Conservation (phyloP, 2,113 vertebrate genomes). For the Mustelus asterias region DNA sequence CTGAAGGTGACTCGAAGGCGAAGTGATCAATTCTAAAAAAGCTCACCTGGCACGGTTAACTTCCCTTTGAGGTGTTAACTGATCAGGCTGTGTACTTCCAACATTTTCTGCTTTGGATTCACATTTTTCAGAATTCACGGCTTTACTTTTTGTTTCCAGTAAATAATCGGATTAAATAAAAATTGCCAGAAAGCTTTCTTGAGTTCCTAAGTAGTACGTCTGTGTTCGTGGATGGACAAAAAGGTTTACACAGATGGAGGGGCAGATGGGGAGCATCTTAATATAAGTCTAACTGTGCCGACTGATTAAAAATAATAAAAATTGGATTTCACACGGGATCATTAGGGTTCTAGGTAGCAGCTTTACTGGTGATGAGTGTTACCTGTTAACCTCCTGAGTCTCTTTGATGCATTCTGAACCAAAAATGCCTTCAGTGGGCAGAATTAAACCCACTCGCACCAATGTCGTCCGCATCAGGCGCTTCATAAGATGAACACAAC, state of each 20-base stretch:
- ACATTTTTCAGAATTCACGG: neutral
- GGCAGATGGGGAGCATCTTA: constrained; percentile 19
- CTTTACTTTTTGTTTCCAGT: neutral
- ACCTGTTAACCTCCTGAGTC: neutral
- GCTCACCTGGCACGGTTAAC: no score
- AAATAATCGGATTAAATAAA: neutral
- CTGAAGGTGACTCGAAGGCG: neutral
- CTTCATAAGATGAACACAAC: neutral
- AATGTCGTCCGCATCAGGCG: neutral
- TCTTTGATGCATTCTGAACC: neutral
- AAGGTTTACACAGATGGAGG: constrained; percentile 13
- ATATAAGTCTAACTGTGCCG: constrained; percentile 27
- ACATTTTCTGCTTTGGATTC: neutral
- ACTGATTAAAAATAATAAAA: constrained; percentile 33
- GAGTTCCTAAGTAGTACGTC: no score
- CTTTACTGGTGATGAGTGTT: neutral
- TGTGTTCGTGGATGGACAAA: constrained; percentile 11
- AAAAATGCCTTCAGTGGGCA: neutral
- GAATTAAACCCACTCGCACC: no score
- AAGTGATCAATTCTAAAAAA: neutral
- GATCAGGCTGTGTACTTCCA: neutral
- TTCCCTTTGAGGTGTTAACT: neutral
- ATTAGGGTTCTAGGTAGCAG: neutral
- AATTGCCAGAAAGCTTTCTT: neutral
- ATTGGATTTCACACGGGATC: neutral